Evolutionary conservation across 2,797 vertebrate species (phyloP), one percentile per base, ranked within the genome.

Genomic region (Gymnocypris eckloni): DNA sequence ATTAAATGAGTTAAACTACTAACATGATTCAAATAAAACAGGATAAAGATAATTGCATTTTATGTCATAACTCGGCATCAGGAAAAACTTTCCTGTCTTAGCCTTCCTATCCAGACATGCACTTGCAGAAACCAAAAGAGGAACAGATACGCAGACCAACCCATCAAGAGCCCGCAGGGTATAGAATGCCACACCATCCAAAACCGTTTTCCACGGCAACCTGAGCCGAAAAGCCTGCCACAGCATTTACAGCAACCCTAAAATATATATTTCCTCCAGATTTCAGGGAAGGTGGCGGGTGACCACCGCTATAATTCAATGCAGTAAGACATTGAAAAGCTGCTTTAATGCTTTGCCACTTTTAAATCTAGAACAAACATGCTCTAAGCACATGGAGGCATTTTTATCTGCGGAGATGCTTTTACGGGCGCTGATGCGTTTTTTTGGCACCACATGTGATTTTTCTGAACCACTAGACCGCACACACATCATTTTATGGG

Each of bases 381-480:
- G 18, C 54, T 66, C 20, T 45, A 48, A 50, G 71, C 52, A 54
- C 66, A 50, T n/a, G 28, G 45, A 61, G 67, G 54, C 54, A 78
- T 79, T 48, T 67, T 56, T 76, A 82, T 77, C 39, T 78, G 76
- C 28, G 15, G 20, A 78, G 52, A 72, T 71, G 84, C 72, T 59
- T 81, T 71, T 20, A 81, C 3, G 18, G 64, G 54, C 9, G 4
- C 33, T 66, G 43, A 70, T 73, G 80, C 25, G 28, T 56, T 80
- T 77, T 81, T 64, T 64, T 64, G 69, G 82, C 71, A 73, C 67
- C 13, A 22, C 69, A 70, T 6, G 11, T 82, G 56, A 75, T 64
- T 73, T 80, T 69, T 79, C 52, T 84, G 71, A 87, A 33, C 73
- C 72, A 85, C 43, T 85, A 79, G 69, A 54, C 61, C 72, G 78